Base-by-base conservation (phyloP, 2,888 invertebrate species). In the Phrixothrix hirtus region DNA sequence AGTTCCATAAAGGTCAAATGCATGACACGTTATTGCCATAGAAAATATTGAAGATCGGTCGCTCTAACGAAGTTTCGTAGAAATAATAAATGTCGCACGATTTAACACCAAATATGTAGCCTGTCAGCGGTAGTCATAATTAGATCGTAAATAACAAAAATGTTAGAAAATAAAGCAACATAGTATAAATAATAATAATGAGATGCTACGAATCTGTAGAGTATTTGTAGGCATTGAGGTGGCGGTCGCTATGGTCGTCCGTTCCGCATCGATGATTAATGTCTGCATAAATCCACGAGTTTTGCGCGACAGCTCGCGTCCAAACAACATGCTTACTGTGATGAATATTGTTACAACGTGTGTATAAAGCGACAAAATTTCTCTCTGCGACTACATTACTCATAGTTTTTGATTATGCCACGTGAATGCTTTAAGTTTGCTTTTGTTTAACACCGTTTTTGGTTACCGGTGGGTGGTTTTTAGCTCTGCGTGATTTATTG, bases 291-390 rank as follows among this genome's bases (percentile, higher is more conserved):
- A 55, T 55, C 41, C 49, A 44, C 35, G 36, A 49, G 42, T 44
- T 53, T 45, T 36, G 41, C 31, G 34, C 43, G 50, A 44, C 44
- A 50, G 50, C 42, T 44, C 34, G 45, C 48, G 54, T 49, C 54
- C 54, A 42, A 55, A 55, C 54, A 55, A 41, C 54, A 54, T 49
- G 54, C 37, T 49, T 45, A 35, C 35, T 27, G 45, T 54, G 54
- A 48, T 54, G 54, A 43, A 48, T 54, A 44, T 39, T 39, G 39
- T 32, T 43, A 44, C 43, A 48, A 47, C 44, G 48, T 43, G 53
- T 53, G 53, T 48, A 47, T 48, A 32, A 47, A 48, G 39, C 53
- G 48, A 53, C 51, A 45, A 32, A 29, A 27, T 51, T 45, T 51
- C 44, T 44, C 42, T 34, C n/a, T n/a, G 36, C 42, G 25, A 43